Base-by-base conservation (phyloP, 2,113 vertebrate genomes). In the Tupaia chinensis region DNA sequence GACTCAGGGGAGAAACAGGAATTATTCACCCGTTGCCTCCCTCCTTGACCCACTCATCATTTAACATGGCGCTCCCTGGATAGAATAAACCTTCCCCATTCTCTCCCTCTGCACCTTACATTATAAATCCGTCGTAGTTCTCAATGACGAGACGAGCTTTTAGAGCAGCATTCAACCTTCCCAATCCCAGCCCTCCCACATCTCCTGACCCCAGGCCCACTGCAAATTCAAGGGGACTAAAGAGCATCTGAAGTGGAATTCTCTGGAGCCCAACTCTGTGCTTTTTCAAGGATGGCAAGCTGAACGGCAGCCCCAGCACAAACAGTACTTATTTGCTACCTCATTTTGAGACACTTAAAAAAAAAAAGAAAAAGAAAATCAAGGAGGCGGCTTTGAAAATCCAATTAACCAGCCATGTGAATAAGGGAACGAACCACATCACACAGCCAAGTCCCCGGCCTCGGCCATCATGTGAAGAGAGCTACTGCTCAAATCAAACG, bases 211-310 rank as follows among this genome's bases (percentile, higher is more conserved):
- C 2, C 0, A 95, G 96, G 97, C 96, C 97, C 97, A 95, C 25
- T 4, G 83, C 98, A 98, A 95, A 89, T 95, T 96, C 96, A 98
- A 94, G 93, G 97, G 92, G 91, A 96, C 97, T 97, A 98, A 96
- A 95, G 78, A 95, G 83, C 69, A 95, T 92, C 92, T 12, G 56
- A 76, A 89, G 96, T 73, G 94, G 89, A 96, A 95, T 96, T 96
- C 91, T 93, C 87, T 87, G 96, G 93, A 96, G 94, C 91, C 94
- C 97, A 96, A 81, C 22, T 90, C 96, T 95, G 74, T 87, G 95
- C 72, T 84, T 86, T 85, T 93, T 93, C 20, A 0, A 93, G 72
- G 76, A 9, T 6, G 3, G 82, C 68, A 86, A 94, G 95, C 94
- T 83, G 79, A 88, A 73, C 1, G 90, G 89, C 0, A 93, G 95